Conservation (phyloP, 1,140 invertebrate species). For the Portunus trituberculatus region DNA sequence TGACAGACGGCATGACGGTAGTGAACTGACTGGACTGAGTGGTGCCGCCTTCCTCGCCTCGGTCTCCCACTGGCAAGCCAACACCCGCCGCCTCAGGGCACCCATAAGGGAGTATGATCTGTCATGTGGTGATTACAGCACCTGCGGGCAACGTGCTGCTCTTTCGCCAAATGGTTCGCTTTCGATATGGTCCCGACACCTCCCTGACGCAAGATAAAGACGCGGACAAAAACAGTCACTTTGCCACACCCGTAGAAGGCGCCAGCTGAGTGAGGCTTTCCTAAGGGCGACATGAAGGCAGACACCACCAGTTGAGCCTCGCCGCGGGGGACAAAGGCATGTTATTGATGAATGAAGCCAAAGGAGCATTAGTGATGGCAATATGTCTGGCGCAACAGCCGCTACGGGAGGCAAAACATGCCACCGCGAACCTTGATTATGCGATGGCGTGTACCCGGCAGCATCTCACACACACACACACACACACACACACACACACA, state of each 20-base stretch:
- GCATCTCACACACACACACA: background rate
- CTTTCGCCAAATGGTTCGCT: too few species aligned
- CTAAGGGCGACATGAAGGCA: too few species aligned
- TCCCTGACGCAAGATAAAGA: too few species aligned
- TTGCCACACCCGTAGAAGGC: too few species aligned
- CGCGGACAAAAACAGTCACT: too few species aligned
- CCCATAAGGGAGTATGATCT: background rate
- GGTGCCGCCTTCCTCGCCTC: background rate
- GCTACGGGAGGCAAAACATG: background rate
- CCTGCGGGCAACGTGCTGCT: background rate
- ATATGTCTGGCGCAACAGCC: background rate
- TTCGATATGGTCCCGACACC: too few species aligned
- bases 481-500: conserved; percentile 47
- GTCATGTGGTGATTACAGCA: background rate
- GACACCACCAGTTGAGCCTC: background rate
- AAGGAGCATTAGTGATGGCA: background rate
- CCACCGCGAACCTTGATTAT: background rate
- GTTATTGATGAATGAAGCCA: background rate
- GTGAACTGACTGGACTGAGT: conserved; percentile 25
- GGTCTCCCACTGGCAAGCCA: background rate
- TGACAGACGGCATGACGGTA: conserved; percentile 35
- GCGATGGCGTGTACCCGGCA: background rate
- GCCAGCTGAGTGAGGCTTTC: too few species aligned
- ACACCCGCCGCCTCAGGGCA: background rate
- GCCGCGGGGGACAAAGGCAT: background rate